Conservation (phyloP, 2,888 invertebrate species). For the Drosophila buzzatii region DNA sequence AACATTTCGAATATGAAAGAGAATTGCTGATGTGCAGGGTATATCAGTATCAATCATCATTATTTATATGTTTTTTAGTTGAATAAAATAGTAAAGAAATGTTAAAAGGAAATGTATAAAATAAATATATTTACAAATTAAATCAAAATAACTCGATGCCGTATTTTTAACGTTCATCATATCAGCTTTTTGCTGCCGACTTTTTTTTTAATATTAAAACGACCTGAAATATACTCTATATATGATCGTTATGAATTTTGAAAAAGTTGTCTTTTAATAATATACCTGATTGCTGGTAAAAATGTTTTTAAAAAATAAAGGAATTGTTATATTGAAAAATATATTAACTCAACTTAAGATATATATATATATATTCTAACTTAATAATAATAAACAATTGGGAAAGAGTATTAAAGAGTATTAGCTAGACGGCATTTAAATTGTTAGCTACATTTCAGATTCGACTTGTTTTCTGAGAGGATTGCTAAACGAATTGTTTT, state of each 20-base stretch:
- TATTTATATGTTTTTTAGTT: neutral
- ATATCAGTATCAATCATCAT: neutral
- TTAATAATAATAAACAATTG: neutral
- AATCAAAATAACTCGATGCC: neutral
- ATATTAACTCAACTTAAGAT: too few relatives aligned
- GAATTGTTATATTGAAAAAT: too few relatives aligned
- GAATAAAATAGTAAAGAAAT: neutral
- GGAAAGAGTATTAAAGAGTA: slow-evolving; percentile 21
- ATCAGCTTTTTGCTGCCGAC: too few relatives aligned
- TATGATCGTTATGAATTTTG: too few relatives aligned
- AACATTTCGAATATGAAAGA: too few relatives aligned
- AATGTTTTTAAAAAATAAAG: too few relatives aligned
- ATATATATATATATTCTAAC: too few relatives aligned
- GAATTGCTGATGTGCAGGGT: too few relatives aligned
- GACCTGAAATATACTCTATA: neutral
- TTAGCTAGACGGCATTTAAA: neutral
- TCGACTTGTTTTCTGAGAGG: slow-evolving; percentile 33
- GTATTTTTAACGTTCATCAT: neutral
- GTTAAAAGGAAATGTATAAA: neutral
- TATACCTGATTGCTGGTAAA: too few relatives aligned
- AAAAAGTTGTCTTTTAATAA: too few relatives aligned
- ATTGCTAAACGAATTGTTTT: slow-evolving; percentile 74
- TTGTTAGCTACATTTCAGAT: neutral
- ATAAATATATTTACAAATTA: neutral
- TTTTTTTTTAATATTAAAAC: too few relatives aligned